Evolutionary conservation across 2,113 vertebrate species (phyloP), one percentile per base, ranked within the genome.

Genomic region (Oncorhynchus gorbuscha): DNA sequence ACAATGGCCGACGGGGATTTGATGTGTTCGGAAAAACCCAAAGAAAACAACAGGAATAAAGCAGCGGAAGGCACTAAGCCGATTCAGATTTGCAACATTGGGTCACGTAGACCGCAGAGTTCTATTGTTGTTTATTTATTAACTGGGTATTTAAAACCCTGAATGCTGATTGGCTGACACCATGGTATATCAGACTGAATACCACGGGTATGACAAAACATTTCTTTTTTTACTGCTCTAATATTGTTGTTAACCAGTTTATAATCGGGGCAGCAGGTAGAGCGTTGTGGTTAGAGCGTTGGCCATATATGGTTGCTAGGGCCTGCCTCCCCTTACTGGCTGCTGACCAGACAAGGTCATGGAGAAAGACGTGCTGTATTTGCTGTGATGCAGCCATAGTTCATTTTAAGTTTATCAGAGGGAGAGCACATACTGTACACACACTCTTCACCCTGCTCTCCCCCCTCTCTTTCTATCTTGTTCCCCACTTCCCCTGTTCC

Each of bases 311-410:
- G 59, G 59, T 16, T 62, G n/a, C 59, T 62, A 1, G 59, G 59
- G 59, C n/a, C 59, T 24, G 5, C 18, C n/a, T 22, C 59, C 7
- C 5, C n/a, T 22, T 86, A 84, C 87, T 88, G 76, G 86, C 67
- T 76, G 72, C 81, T 81, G 83, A 90, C 83, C 84, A 76, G 79
- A 85, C 88, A 92, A 92, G 89, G 90, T 92, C 90, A 82, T 72
- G 73, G 80, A 81, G 81, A 89, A 62, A 62, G 18, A 8, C 89
- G 82, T 85, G 85, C 66, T 69, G 26, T 84, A 69, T 74, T 66
- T 78, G 82, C 51, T 20, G 61, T 72, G 79, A 71, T 55, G 48
- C 70, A 6, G 22, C 82, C 51, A 64, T 59, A 82, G 82, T 85
- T 91, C 77, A 82, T 78, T 73, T 70, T 55, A 88, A 89, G 85